Percentiles rank a stretch among this genome's conserved stretches.
phyloP scores from a whole-genome alignment of 2,888 invertebrate species.

The Lumbricus terrestris region DNA sequence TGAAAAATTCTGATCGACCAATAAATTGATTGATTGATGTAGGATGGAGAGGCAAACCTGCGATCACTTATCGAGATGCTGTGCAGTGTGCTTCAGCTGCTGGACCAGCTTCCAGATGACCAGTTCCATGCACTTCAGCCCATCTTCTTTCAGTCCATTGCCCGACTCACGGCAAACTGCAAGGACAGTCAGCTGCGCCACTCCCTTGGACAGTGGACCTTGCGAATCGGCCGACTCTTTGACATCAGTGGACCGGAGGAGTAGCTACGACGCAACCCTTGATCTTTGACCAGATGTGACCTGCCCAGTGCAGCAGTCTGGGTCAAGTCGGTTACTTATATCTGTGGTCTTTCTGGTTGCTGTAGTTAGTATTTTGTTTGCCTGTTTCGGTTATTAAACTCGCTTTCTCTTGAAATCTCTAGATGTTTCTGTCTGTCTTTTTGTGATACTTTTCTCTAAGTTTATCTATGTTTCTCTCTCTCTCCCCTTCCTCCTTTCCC shows the following conservation, averaged over 20 bases:
- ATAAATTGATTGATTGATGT: background rate
- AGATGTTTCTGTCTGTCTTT: too few relatives aligned
- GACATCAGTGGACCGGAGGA: conserved; percentile 31
- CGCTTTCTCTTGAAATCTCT: too few relatives aligned
- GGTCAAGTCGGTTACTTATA: background rate
- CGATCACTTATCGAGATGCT: conserved; percentile 76
- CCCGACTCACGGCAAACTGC: conserved; percentile 65
- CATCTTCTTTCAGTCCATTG: conserved; percentile 65
- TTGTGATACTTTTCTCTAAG: too few relatives aligned
- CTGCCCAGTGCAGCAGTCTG: background rate
- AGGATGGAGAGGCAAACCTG: conserved; percentile 83
- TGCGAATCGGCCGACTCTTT: conserved; percentile 59
- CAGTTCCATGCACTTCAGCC: conserved; percentile 65
- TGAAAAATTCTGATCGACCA: background rate
- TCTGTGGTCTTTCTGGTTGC: background rate
- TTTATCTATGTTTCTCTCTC: background rate
- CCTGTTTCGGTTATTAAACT: background rate
- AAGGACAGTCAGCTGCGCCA: conserved; percentile 64
- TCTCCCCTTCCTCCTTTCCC: background rate
- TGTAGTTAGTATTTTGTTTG: background rate
- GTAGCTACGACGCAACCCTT: background rate
- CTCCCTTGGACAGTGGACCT: conserved; percentile 64
- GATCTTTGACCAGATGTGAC: background rate
- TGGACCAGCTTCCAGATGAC: conserved; percentile 62
- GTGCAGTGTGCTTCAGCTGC: conserved; percentile 79